Base-by-base conservation (phyloP, 2,888 invertebrate genomes). In the Parnassius apollo region DNA sequence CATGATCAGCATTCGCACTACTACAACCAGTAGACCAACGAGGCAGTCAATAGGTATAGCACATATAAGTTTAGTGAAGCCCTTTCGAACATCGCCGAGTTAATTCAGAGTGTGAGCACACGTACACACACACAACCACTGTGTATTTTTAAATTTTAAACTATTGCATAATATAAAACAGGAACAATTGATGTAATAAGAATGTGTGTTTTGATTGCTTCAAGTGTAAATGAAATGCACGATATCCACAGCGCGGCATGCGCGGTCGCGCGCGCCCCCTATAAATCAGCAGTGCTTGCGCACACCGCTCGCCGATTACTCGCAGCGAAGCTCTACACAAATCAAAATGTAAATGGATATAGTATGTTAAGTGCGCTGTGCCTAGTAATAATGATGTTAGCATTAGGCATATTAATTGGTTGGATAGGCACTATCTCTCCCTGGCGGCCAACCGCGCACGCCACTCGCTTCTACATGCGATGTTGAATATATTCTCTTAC, bases 381-480 rank as follows among this genome's bases (percentile, higher is more conserved):
- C 82, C 88, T 83, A 82, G 89, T 91, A 91, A 91, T 91, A 91
- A 91, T 91, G 91, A 91, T 91, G 91, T 91, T 91, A 90, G 91
- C 91, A 91, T 91, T 91, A 91, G 90, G 87, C 88, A 89, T 91
- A 91, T 91, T 91, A 91, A 91, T 91, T 90, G 90, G 81, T 78
- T 78, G 83, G 85, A 87, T 88, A 84, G 83, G 81, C 81, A 85
- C 85, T 88, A 89, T 90, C 89, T 86, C 80, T 81, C 71, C 75
- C 74, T 74, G 72, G 77, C 75, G 77, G 80, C 76, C 66, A 77
- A 78, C 82, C 77, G 80, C 76, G 81, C 80, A 80, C 79, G 82
- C 84, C 73, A 77, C 77, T 76, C 72, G 69, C 70, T 69, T 77
- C 72, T 70, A 69, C 71, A 73, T 74, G 73, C 71, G 68, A 69